These are phyloP conservation scores for Molossus alvarezi DNA, from an alignment of 2,797 vertebrate species.

Conservation along the genomic window DNA sequence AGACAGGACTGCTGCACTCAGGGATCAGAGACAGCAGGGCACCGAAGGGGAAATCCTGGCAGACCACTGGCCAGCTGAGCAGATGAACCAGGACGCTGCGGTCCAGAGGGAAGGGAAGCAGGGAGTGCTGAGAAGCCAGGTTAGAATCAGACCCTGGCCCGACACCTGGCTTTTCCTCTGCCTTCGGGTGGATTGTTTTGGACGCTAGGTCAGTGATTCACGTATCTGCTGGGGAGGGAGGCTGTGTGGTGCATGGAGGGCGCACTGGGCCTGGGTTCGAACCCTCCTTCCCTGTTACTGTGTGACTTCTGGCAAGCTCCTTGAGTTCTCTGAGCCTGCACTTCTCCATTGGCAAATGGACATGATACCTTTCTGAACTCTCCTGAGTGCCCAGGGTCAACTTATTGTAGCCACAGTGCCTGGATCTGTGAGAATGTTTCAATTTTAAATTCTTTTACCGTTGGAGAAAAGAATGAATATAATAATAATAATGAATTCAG, in stretches of 20 bases:
- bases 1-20: background rate
- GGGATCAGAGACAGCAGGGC: background rate
- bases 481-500: background rate
- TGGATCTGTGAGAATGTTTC: background rate
- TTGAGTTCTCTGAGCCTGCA: background rate
- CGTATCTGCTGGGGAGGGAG: background rate
- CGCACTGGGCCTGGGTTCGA: fast-evolving
- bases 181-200: background rate
- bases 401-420: background rate
- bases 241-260: background rate
- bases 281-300: background rate
- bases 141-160: background rate
- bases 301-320: background rate
- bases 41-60: background rate
- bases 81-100: background rate
- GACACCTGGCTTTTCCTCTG: background rate
- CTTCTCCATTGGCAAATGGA: background rate
- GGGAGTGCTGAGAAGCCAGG: background rate
- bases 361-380: background rate
- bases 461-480: background rate
- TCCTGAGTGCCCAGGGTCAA: too few species aligned
- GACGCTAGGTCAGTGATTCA: background rate
- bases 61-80: background rate
- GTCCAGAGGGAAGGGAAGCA: background rate
- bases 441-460: slow-evolving; percentile 12